Percentiles rank a stretch among this genome's conserved stretches.
phyloP scores from a whole-genome alignment of 2,888 invertebrate genomes.

The Arge pagana region DNA sequence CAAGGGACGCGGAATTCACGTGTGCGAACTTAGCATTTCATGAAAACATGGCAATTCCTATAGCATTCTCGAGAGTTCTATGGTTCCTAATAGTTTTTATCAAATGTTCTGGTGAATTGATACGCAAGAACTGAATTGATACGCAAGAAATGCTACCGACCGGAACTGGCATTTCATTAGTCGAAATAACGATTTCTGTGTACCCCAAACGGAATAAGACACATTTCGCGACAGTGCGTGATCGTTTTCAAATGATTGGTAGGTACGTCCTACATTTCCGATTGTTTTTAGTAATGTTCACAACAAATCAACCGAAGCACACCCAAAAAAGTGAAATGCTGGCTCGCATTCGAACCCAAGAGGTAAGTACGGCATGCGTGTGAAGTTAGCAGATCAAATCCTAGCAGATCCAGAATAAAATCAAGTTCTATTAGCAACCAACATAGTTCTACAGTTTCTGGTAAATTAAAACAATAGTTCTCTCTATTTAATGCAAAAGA shows the following conservation, averaged over 20 bases:
- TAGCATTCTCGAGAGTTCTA: conserved; percentile 1
- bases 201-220: background rate
- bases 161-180: no score
- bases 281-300: background rate
- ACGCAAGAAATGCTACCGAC: background rate
- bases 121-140: background rate
- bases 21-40: background rate
- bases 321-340: conserved; percentile 5
- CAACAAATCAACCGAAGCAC: background rate
- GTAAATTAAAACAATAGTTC: no score
- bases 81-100: conserved; percentile 7
- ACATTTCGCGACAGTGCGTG: background rate
- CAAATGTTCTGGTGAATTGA: conserved; percentile 6
- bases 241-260: no score
- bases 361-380: background rate
- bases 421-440: no score
- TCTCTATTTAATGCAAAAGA: no score
- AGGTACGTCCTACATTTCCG: background rate
- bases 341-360: background rate
- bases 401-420: no score
- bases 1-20: no score
- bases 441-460: no score
- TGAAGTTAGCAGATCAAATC: no score
- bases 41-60: conserved; percentile 1
- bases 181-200: no score